Percentiles rank a stretch among this genome's conserved stretches.
These are phyloP conservation scores for Folsomia candida DNA, from an alignment of 2,888 invertebrate genomes.

Conservation along the genomic window DNA sequence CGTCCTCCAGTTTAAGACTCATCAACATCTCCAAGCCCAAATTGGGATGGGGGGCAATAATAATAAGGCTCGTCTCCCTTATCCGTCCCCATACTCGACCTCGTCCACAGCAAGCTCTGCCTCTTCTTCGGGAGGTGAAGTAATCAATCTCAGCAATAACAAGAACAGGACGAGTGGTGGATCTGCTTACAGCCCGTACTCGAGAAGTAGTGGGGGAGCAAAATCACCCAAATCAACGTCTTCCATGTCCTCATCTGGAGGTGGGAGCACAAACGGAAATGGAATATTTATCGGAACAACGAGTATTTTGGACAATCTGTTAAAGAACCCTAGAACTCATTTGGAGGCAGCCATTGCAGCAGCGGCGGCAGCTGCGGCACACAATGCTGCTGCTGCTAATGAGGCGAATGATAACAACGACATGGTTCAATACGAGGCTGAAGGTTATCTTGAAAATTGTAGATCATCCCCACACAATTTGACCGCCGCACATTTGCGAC, in stretches of 20 bases:
- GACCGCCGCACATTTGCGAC: constrained; percentile 39
- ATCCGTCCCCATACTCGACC: constrained; percentile 45
- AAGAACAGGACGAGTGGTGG: constrained; percentile 40
- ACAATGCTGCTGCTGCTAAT: constrained; percentile 23
- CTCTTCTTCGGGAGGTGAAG: constrained; percentile 41
- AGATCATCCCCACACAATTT: constrained; percentile 42
- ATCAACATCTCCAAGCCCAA: constrained; percentile 44
- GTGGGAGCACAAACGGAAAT: constrained; percentile 42
- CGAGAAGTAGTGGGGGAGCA: constrained; percentile 37
- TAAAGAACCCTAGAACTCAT: constrained; percentile 48
- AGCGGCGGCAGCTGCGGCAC: constrained; percentile 29
- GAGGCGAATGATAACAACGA: constrained; percentile 49
- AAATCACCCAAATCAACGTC: constrained; percentile 43
- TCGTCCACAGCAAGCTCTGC: constrained; percentile 34
- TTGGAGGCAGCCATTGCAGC: constrained; percentile 42
- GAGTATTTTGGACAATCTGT: constrained; percentile 51
- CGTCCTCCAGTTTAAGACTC: constrained; percentile 41
- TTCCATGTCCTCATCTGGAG: constrained; percentile 13
- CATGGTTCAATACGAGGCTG: constrained; percentile 50
- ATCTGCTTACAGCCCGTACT: constrained; percentile 31
- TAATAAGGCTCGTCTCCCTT: constrained; percentile 44
- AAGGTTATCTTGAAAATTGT: constrained; percentile 42
- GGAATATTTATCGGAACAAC: constrained; percentile 48
- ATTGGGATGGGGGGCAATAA: constrained; percentile 30
- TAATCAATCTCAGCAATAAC: constrained; percentile 43